These are phyloP conservation scores for Drosophila longiperda DNA, from an alignment of 2,888 invertebrate species.

Conservation along the genomic window DNA sequence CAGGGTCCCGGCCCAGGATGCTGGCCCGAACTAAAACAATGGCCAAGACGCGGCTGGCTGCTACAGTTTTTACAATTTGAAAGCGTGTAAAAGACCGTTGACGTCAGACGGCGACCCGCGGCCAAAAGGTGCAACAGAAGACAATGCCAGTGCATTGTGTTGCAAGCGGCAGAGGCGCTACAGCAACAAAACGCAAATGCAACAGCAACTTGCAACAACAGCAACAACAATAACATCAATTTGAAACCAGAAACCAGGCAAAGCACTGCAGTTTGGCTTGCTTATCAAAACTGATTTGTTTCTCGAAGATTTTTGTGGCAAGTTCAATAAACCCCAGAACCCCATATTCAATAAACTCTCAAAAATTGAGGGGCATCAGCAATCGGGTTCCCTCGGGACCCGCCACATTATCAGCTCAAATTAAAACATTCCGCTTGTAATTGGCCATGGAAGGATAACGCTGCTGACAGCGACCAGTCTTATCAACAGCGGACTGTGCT, in stretches of 20 bases:
- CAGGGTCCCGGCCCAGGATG: slow-evolving; percentile 51
- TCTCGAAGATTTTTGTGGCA: slow-evolving; percentile 29
- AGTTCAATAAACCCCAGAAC: slow-evolving; percentile 69
- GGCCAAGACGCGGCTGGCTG: slow-evolving; percentile 51
- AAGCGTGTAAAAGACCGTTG: slow-evolving; percentile 61
- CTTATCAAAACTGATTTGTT: slow-evolving; percentile 64
- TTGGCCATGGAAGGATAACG: slow-evolving; percentile 73
- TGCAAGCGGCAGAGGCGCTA: slow-evolving; percentile 53
- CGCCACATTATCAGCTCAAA: slow-evolving; percentile 66
- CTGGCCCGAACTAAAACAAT: slow-evolving; percentile 53
- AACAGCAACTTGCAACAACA: slow-evolving; percentile 44
- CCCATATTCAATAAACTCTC: slow-evolving; percentile 40
- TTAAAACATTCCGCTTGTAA: slow-evolving; percentile 80
- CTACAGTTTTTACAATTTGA: slow-evolving; percentile 70
- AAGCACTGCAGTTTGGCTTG: slow-evolving; percentile 6
- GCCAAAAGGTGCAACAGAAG: slow-evolving; percentile 53
- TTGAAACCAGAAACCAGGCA: slow-evolving; percentile 22
- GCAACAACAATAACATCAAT: slow-evolving; percentile 12
- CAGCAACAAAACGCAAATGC: slow-evolving; percentile 32
- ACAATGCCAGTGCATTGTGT: slow-evolving; percentile 72
- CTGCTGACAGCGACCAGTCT: slow-evolving; percentile 60
- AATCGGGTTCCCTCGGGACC: slow-evolving; percentile 41
- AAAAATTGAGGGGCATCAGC: slow-evolving; percentile 52
- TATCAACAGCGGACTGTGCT: slow-evolving; percentile 52
- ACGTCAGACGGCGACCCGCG: slow-evolving; percentile 42